A percentile compares a stretch with the other conserved stretches of the same genome.
Conservation (phyloP, 2,113 vertebrate species). For the Indicator indicator region DNA sequence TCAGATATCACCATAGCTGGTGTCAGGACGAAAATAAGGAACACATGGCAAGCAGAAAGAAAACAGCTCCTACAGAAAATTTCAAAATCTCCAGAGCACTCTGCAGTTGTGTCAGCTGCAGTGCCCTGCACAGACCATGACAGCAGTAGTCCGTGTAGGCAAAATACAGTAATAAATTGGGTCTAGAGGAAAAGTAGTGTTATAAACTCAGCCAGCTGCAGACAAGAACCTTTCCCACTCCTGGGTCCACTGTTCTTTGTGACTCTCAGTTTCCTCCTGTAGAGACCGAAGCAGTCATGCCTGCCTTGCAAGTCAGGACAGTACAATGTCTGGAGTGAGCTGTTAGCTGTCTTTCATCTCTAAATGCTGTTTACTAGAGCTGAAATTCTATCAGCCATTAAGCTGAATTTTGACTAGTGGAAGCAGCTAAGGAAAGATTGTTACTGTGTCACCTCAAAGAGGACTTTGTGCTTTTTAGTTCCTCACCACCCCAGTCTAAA, state of each 20-base stretch:
- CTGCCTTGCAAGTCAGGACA: neutral
- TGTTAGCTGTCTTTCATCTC: neutral
- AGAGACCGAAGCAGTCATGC: neutral
- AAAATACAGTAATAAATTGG: neutral
- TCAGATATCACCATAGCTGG: neutral
- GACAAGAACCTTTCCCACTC: neutral
- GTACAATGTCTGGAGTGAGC: neutral
- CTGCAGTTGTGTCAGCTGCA: fast-evolving
- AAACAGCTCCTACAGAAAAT: neutral
- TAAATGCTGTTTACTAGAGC: neutral
- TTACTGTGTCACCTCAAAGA: neutral
- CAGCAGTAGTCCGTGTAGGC: neutral
- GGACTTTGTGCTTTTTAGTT: neutral
- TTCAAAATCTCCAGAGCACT: neutral
- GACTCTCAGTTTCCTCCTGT: neutral
- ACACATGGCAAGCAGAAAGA: neutral
- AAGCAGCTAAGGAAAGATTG: neutral
- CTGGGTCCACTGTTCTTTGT: neutral
- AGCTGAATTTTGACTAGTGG: neutral
- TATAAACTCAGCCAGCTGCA: neutral
- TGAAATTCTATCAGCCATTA: neutral
- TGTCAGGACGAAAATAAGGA: neutral
- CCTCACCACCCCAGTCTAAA: too few relatives aligned
- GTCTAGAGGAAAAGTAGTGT: neutral
- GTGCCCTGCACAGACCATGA: neutral